Conservation (phyloP, 2,888 invertebrate genomes). For the Cepaea hortensis region DNA sequence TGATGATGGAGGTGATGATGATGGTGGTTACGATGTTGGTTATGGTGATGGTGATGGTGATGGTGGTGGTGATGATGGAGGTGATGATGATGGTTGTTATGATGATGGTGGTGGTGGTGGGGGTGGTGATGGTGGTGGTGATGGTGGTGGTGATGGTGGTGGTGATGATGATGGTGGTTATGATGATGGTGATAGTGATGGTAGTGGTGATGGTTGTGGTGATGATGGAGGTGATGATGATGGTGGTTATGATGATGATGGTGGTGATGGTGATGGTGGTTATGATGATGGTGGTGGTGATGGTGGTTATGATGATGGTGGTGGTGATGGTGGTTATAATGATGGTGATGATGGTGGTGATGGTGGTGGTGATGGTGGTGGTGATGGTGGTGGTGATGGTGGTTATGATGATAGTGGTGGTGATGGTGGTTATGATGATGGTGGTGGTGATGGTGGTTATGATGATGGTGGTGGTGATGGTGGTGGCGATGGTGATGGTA, state of each 20-base stretch:
- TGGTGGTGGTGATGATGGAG: neutral
- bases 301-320: constrained; percentile 23
- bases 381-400: neutral
- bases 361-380: neutral
- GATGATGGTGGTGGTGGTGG: too few species aligned
- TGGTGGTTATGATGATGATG: neutral
- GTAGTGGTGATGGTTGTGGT: neutral
- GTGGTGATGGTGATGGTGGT: constrained; percentile 15
- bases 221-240: constrained; percentile 2
- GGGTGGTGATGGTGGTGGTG: too few species aligned
- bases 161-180: neutral
- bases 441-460: neutral
- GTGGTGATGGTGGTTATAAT: constrained; percentile 17
- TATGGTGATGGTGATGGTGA: neutral
- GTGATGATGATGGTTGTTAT: neutral
- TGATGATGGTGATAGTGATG: neutral
- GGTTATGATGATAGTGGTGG: neutral
- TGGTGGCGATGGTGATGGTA: too few species aligned
- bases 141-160: neutral
- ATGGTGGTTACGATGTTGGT: constrained; percentile 18
- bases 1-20: neutral
- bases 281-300: constrained; percentile 15
- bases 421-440: neutral
- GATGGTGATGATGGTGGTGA: constrained; percentile 23
- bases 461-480: constrained; percentile 11